Conservation (phyloP, 2,113 vertebrate genomes). For the Campylomormyrus tamandua region DNA sequence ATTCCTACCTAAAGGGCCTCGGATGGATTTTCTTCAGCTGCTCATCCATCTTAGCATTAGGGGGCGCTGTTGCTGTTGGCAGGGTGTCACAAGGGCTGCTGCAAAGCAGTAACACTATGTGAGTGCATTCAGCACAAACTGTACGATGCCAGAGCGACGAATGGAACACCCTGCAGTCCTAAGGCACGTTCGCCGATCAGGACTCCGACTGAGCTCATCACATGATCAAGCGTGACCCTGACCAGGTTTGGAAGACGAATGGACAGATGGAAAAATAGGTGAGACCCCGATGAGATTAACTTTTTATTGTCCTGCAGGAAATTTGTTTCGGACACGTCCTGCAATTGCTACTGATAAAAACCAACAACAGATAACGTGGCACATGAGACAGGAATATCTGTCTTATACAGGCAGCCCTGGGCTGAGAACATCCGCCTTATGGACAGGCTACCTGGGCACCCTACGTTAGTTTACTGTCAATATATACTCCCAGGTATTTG, state of each 20-base stretch:
- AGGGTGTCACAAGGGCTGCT: constrained; percentile 22
- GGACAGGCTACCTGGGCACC: neutral
- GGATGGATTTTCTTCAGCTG: constrained; percentile 12
- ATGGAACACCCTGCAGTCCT: neutral
- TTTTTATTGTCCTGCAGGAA: neutral
- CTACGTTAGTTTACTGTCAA: too few species aligned
- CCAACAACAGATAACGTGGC: neutral
- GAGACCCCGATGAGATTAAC: neutral
- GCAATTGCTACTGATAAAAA: neutral
- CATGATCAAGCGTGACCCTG: neutral
- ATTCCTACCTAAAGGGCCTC: constrained; percentile 49
- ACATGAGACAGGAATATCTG: neutral
- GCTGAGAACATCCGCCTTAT: neutral
- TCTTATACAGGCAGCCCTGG: neutral
- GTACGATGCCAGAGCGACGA: neutral
- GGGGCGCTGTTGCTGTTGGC: constrained; percentile 30
- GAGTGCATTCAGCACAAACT: neutral
- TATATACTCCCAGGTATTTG: too few species aligned
- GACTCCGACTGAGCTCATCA: neutral
- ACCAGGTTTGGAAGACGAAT: neutral
- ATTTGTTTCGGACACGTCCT: neutral
- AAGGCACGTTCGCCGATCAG: neutral
- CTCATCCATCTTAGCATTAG: neutral
- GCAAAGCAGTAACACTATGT: neutral
- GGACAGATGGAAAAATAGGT: neutral